These are phyloP conservation scores for Synergus gifuensis DNA, from an alignment of 2,888 invertebrate species.

Conservation along the genomic window DNA sequence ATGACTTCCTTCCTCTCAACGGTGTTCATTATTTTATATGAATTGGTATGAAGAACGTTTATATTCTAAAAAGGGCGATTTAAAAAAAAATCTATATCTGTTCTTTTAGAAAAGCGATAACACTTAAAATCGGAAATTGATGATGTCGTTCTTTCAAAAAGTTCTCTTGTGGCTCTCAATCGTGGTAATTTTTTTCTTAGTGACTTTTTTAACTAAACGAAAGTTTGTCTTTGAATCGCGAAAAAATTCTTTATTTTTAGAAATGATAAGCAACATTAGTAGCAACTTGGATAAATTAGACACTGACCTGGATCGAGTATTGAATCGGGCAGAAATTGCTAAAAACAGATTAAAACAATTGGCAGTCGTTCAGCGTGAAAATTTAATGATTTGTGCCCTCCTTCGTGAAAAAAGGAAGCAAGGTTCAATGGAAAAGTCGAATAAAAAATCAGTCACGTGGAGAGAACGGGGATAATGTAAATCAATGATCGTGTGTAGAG, in stretches of 20 bases:
- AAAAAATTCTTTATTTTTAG: conserved; percentile 55
- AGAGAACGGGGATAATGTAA: not conserved
- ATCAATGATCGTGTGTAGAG: not conserved
- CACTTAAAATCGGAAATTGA: not conserved
- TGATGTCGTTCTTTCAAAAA: conserved; percentile 56
- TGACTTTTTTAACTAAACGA: conserved; percentile 56
- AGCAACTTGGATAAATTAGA: conserved; percentile 65
- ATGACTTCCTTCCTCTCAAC: not conserved
- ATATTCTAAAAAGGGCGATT: not conserved
- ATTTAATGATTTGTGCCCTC: conserved; percentile 60
- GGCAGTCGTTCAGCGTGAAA: conserved; percentile 61
- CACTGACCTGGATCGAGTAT: conserved; percentile 61
- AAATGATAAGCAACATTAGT: conserved; percentile 67
- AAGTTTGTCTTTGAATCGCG: conserved; percentile 56
- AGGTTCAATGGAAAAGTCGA: conserved; percentile 8
- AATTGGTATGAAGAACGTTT: conserved; percentile 7
- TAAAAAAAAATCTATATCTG: not conserved
- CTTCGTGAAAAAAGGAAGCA: conserved; percentile 54
- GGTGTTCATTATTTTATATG: conserved; percentile 16
- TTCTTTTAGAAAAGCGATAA: not conserved
- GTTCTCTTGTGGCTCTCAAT: conserved; percentile 57
- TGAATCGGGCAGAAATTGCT: conserved; percentile 59
- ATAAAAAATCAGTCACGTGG: not conserved
- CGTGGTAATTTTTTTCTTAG: conserved; percentile 54
- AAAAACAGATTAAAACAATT: conserved; percentile 58